Evolutionary conservation across 64 coral and sea anemone genomes (phyloP), one percentile per base, ranked within the genome.

Genomic region (Montipora cactus): DNA sequence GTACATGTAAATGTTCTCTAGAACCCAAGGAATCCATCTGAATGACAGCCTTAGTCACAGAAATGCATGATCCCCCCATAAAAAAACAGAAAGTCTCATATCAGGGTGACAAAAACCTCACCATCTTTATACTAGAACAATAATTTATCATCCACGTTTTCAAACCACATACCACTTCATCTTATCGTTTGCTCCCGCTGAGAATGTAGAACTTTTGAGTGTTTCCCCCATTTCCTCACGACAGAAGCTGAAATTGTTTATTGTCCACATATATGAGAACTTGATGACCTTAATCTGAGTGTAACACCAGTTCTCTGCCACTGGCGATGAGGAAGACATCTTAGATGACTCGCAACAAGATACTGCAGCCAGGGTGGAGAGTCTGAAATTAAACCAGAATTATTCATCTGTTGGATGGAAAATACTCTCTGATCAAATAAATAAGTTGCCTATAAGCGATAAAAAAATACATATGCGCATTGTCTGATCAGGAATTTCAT

Each of bases 261-360:
- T 99, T 75, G 98, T 99, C 98, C 98, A 99, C 98, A 99, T 99
- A 66, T 99, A 99, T 46, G 98, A 99, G 89, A 99, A 99, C 64
- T 99, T 99, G 47, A 99, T 96, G 79, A 99, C 98, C 79, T 99
- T 99, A 14, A 99, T 96, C 64, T 99, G 98, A 75, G 98, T 99
- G 48, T 99, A 99, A 81, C 98, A 99, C 98, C 98, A 99, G 95
- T 99, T 99, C 89, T 99, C 98, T 49, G 98, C 98, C n/a, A 99
- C 98, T 74, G 98, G 98, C 22, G 96, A 95, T n/a, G 92, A 93
- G 48, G 96, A 98, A 89, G 94, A 95, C 81, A 91, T 98, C 87
- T 93, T 87, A 90, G 89, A 81, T 84, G 89, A 87, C 83, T 92
- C 87, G 49, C 89, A 91, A 77, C 93, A 95, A 37, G 89, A 90